Evolutionary conservation across 2,797 vertebrate genomes (phyloP), one percentile per base, ranked within the genome.

Genomic region (Falco biarmicus): DNA sequence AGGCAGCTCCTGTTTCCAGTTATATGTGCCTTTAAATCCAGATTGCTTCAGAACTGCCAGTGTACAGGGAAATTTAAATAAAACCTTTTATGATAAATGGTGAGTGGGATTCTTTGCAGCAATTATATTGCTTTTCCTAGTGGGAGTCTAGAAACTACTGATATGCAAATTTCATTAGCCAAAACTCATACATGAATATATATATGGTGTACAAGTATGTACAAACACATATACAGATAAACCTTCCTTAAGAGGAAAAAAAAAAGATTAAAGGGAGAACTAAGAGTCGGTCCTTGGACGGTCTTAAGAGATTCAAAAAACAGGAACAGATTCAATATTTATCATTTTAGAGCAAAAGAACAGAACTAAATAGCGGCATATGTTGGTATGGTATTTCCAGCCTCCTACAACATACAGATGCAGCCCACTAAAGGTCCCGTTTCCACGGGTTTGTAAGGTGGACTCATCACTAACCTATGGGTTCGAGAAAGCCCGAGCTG

Each of bases 401-500:
- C 56, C 43, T 43, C 39, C 14, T 45, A 48, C 5, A 21, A 39
- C 11, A 4, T 1, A 11, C 3, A 19, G 77, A 13, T 2, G 9
- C 15, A 48, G 28, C 53, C 39, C 69, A 18, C 37, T 12, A 16
- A 32, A 24, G 24, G 20, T 34, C 37, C 13, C 5, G 18, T 19
- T 54, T 21, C 76, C 39, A 32, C 8, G 11, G 24, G n/a, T 39
- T 37, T 39, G 34, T 29, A 37, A 73, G 37, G 71, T 37, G 71
- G 39, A 4, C 18, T 45, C 29, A 7, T 13, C 61, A 91, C 99
- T 98, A 73, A 99, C 99, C 91, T 96, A 99, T 97, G 32, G 99
- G 97, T 91, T 99, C 99, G 5, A 98, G 97, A 53, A 98, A 98
- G 71, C 98, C 98, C 1, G 99, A 99, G 59, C 97, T 98, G 97